phyloP scores from a whole-genome alignment of 2,888 invertebrate species.

The Callinectes sapidus region DNA sequence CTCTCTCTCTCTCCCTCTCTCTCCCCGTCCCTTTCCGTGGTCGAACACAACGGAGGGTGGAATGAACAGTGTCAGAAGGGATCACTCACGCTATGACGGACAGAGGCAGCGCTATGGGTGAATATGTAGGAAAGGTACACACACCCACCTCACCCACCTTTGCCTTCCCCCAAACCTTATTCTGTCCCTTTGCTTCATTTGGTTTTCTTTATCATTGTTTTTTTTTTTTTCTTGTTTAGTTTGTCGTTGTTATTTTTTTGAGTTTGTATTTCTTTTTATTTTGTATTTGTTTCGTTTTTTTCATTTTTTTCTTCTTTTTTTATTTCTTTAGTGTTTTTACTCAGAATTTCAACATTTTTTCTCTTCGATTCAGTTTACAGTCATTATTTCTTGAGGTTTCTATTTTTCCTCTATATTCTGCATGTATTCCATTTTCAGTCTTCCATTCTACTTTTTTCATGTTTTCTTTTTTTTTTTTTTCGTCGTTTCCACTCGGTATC shows the following conservation, averaged over 20 bases:
- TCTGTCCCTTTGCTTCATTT: background rate
- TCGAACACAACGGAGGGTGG: constrained; percentile 30
- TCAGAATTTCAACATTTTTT: background rate
- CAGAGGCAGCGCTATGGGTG: constrained; percentile 12
- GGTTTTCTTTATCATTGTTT: background rate
- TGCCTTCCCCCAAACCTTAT: background rate
- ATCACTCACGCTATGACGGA: constrained; percentile 33
- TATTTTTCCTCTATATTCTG: no score
- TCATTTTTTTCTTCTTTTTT: no score
- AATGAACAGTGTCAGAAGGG: constrained; percentile 15
- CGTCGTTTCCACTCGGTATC: background rate
- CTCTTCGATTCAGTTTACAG: no score
- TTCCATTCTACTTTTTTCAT: background rate
- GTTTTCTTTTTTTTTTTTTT: no score
- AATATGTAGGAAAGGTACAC: background rate
- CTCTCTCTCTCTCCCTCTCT: background rate
- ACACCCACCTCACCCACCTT: no score
- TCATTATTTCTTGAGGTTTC: no score
- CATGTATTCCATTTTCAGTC: no score
- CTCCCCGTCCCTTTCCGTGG: constrained; percentile 5
- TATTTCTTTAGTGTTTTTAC: background rate
- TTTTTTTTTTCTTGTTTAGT: background rate
- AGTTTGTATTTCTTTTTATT: no score
- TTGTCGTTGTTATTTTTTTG: background rate
- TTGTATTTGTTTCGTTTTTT: no score